Evolutionary conservation across 2,888 invertebrate genomes (phyloP), one percentile per base, ranked within the genome.

Genomic region (Macaria notata): DNA sequence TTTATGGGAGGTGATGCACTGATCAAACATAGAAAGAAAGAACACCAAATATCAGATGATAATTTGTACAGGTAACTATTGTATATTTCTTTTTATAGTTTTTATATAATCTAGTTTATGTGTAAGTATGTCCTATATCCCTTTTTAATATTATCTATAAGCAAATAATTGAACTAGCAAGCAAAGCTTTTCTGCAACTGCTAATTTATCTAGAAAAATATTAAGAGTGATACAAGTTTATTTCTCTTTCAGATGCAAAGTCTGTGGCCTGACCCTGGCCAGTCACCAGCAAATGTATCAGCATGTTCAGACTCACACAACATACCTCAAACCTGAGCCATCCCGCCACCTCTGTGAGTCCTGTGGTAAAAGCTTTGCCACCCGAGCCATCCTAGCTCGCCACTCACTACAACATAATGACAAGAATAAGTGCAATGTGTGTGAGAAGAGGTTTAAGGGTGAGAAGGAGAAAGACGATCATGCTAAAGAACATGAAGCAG

Each of bases 231-330:
- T 1, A 36, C 1, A 2, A 36, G 33, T 36, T 36, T 6, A 6
- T 36, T 7, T 36, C 33, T 50, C 9, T 79, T 80, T 38, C 78
- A 91, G 92, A 41, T 95, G 94, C 65, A 93, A 92, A 72, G 84
- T 93, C 38, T 95, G 95, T 74, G 85, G 84, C n/a, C 86, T 86
- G 44, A 87, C 89, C n/a, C 93, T 93, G 60, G 76, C 85, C 4
- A 88, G 92, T 59, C 90, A 87, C 64, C 93, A 92, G 54, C 92
- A 93, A 30, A 86, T 94, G 47, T 93, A 93, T 61, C 80, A 89
- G 3, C 95, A 95, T 68, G 92, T 94, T 0, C 92, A 92, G 66
- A 79, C 84, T 31, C 93, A 94, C 62, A 89, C 90, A 0, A 36
- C 6, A 1, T 6, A 50, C 7, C 79, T 72, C 7, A 65, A 63